Base-by-base conservation (phyloP, 2,113 vertebrate species). In the Tragelaphus scriptus region DNA sequence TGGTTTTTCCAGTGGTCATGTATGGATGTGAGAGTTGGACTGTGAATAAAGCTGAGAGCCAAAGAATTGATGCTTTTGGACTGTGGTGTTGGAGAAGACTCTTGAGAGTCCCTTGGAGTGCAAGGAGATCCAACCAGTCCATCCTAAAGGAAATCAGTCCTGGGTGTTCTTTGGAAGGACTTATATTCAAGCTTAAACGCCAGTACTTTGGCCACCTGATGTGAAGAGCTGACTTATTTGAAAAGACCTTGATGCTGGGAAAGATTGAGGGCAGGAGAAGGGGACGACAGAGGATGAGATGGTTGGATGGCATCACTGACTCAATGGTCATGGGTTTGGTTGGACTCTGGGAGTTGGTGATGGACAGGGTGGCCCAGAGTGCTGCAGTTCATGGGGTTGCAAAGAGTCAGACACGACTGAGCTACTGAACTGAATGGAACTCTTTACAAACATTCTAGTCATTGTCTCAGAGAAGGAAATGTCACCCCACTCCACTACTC, bases 371-470 rank as follows among this genome's bases (percentile, higher is more conserved):
- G 0, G n/a, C 65, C 17, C 36, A 8, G n/a, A 1, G 2, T 71
- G 65, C n/a, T 71, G n/a, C 4, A 10, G 17, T 71, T 21, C 32
- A 71, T 21, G 17, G n/a, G n/a, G 17, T 36, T 0, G 0, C n/a
- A 36, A 68, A 68, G 17, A 36, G 9, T 71, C 1, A 0, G 65
- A 36, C 9, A 71, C 0, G 4, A 11, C 8, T 71, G n/a, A 71
- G 7, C 0, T 2, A 36, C 17, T 71, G 65, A 68, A 68, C 16
- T 10, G 32, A n/a, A 68, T 17, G 5, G n/a, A 32, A 65, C 12
- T 80, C 6, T 85, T 84, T 84, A 80, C 21, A 88, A 51, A 77
- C 40, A 40, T 47, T 92, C 25, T 49, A 53, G 61, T 59, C 63
- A 86, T 12, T 81, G 5, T 56, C 12, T 7, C 40, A 44, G 44